Conservation (phyloP, 2,797 vertebrate genomes). For the Sebastes vulpes region DNA sequence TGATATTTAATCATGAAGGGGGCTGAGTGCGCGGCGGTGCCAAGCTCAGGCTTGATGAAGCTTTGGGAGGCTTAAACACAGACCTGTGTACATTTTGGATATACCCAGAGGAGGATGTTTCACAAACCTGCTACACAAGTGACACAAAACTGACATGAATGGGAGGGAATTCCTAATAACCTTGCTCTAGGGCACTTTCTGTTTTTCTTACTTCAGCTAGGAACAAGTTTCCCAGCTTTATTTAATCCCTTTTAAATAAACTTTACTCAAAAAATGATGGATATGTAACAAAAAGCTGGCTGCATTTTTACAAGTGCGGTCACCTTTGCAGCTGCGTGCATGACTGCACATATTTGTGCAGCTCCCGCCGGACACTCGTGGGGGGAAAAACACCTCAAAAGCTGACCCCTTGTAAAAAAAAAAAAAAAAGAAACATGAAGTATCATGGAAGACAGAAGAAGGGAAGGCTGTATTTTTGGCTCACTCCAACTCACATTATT, state of each 20-base stretch:
- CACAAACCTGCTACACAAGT: slow-evolving; percentile 29
- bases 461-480: slow-evolving; percentile 9
- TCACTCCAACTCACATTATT: slow-evolving; percentile 45
- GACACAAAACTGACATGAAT: slow-evolving; percentile 44
- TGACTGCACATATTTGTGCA: slow-evolving; percentile 52
- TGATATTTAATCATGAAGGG: slow-evolving; percentile 92
- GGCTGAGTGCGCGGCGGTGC: slow-evolving; percentile 72
- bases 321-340: slow-evolving; percentile 54
- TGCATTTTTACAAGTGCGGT: slow-evolving; percentile 22
- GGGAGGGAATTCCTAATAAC: slow-evolving; percentile 31
- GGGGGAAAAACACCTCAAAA: slow-evolving; percentile 15
- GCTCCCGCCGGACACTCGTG: slow-evolving; percentile 19
- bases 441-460: slow-evolving; percentile 34
- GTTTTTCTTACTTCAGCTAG: neutral
- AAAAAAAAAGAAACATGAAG: neutral
- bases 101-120: slow-evolving; percentile 49
- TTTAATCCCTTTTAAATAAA: slow-evolving; percentile 15
- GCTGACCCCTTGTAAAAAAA: slow-evolving; percentile 16
- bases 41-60: slow-evolving; percentile 61
- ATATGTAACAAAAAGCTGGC: neutral
- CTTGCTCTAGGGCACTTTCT: neutral
- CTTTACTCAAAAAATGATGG: neutral
- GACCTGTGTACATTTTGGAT: slow-evolving; percentile 60
- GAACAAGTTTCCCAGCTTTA: slow-evolving; percentile 3
- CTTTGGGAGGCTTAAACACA: slow-evolving; percentile 75